Percentiles rank a stretch among this genome's conserved stretches.
Conservation (phyloP, 2,888 invertebrate species). For the Blastobasis lacticolella region DNA sequence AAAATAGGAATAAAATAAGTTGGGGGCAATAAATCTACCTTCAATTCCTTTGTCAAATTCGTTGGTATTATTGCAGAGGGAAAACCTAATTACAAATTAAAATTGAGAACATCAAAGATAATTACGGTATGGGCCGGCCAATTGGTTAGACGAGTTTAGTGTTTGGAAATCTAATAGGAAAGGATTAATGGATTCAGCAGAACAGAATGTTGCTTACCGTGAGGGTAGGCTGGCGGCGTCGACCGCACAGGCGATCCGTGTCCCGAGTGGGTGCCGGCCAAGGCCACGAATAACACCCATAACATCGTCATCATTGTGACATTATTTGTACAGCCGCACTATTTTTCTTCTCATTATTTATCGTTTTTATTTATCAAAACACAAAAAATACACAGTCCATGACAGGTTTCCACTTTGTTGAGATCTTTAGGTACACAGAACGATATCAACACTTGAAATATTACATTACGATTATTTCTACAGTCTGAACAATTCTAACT, state of each 20-base stretch:
- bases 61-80: no score
- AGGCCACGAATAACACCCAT: constrained; percentile 68
- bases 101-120: no score
- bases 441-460: constrained; percentile 37
- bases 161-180: not conserved
- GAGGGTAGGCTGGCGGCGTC: constrained; percentile 66
- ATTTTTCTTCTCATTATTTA: constrained; percentile 69
- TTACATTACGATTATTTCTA: constrained; percentile 40
- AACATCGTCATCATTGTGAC: constrained; percentile 62
- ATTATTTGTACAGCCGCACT: constrained; percentile 64
- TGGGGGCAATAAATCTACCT: no score
- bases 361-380: constrained; percentile 63
- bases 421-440: constrained; percentile 37
- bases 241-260: constrained; percentile 60
- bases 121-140: no score
- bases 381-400: constrained; percentile 70
- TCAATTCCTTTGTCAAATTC: no score
- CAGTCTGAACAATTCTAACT: constrained; percentile 36
- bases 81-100: no score
- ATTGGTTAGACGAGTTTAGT: no score
- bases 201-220: constrained; percentile 40
- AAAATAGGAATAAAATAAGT: no score
- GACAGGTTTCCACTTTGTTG: constrained; percentile 51
- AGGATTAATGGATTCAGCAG: not conserved
- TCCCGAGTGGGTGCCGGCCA: constrained; percentile 55